phyloP scores from a whole-genome alignment of 2,797 vertebrate genomes.

The Eutrigla gurnardus region DNA sequence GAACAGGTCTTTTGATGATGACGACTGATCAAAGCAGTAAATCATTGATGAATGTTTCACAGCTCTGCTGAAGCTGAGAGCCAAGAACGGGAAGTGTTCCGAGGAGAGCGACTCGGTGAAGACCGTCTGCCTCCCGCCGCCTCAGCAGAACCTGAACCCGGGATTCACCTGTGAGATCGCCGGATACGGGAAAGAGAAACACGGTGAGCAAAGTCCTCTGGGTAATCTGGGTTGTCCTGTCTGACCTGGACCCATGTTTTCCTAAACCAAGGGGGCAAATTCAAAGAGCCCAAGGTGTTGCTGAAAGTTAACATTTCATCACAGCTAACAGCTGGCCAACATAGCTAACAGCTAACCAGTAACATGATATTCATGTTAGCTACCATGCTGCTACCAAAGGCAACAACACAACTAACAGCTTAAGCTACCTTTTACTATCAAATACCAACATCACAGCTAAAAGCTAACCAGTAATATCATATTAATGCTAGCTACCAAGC shows the following conservation, averaged over 20 bases:
- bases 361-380: too few relatives aligned
- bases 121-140: slow-evolving; percentile 88
- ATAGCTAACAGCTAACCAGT: too few relatives aligned
- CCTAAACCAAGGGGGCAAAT: background rate
- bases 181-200: slow-evolving; percentile 89
- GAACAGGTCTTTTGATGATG: background rate
- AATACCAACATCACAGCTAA: too few relatives aligned
- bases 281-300: too few relatives aligned
- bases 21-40: background rate
- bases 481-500: too few relatives aligned
- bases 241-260: background rate
- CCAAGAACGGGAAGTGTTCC: slow-evolving; percentile 77
- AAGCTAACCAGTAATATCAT: too few relatives aligned
- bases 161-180: slow-evolving; percentile 87
- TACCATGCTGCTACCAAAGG: too few relatives aligned
- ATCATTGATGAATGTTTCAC: background rate
- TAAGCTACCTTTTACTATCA: too few relatives aligned
- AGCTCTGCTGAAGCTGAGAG: slow-evolving; percentile 90
- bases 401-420: too few relatives aligned
- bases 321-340: too few relatives aligned
- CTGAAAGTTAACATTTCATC: too few relatives aligned
- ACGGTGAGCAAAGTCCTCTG: slow-evolving; percentile 78
- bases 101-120: slow-evolving; percentile 82
- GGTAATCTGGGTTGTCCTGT: background rate
- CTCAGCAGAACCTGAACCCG: slow-evolving; percentile 49